Base-by-base conservation (phyloP, 2,113 vertebrate species). In the Mesocricetus auratus region DNA sequence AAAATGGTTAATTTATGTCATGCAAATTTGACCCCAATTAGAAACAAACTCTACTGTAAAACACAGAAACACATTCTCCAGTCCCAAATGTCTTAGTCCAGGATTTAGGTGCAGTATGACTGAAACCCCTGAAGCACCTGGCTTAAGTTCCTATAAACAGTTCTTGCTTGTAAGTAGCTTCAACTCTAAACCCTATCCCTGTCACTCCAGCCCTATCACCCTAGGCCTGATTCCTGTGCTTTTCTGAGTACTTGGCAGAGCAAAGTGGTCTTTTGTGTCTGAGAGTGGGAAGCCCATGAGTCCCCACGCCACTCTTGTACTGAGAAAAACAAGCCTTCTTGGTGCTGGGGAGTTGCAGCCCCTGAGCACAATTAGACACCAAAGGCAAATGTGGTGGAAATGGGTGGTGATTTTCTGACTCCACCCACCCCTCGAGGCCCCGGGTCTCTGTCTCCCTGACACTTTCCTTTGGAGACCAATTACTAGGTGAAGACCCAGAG, bases 381-480 rank as follows among this genome's bases (percentile, higher is more conserved):
- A 24, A 62, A 10, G 33, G 94, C 24, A 21, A 62, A 10, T 42
- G 94, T 73, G 90, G 94, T 73, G 90, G 95, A 92, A 88, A 87
- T 56, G 42, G 69, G 75, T 66, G 79, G 42, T 2, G 56, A 62
- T 64, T 85, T 90, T 86, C 96, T 78, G 21, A 0, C 60, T 42
- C 74, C 42, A 15, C 56, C 1, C 64, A 58, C n/a, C 86, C 89
- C 96, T 53, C 0, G 10, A 50, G 24, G 94, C 66, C 66, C 47
- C 79, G 83, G 71, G 86, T 89, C 93, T 58, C 16, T 47, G 7
- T 94, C 89, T 68, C 16, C 0, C 53, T 31, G 83, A 91, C 94
- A 92, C 71, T 64, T 24, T 68, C 26, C 96, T 91, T 39, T 19
- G n/a, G 96, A 94, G 97, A 92, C 97, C 96, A 97, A 97, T 97